phyloP scores from a whole-genome alignment of 2,113 vertebrate genomes.

The Podarcis cretensis region DNA sequence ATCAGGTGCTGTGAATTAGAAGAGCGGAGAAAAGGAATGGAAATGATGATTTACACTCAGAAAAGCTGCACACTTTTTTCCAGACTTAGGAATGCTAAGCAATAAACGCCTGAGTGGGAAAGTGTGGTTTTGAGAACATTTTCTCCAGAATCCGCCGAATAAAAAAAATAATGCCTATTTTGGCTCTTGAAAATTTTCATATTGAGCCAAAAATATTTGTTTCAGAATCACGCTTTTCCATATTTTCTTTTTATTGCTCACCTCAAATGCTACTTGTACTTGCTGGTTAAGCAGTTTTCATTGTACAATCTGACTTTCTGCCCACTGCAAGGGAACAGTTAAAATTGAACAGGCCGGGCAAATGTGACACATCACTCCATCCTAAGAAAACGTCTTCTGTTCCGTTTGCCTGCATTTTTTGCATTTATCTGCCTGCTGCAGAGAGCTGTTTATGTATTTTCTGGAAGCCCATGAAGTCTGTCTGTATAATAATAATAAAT shows the following conservation, averaged over 20 bases:
- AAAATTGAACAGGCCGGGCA: background rate
- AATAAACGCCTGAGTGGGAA: constrained; percentile 49
- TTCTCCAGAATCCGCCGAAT: constrained; percentile 48
- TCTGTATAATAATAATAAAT: background rate
- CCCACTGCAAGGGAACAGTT: background rate
- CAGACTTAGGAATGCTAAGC: constrained; percentile 55
- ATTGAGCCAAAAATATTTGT: constrained; percentile 41
- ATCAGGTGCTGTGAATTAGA: constrained; percentile 53
- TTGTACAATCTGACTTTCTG: constrained; percentile 6
- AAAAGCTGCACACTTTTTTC: constrained; percentile 52
- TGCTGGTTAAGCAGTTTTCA: background rate
- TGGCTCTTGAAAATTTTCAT: constrained; percentile 40
- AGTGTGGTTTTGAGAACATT: constrained; percentile 57
- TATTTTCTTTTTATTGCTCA: constrained; percentile 39
- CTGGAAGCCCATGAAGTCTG: background rate
- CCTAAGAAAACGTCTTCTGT: background rate
- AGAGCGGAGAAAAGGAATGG: background rate
- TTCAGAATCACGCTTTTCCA: background rate
- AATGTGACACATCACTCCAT: background rate
- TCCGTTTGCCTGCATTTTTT: background rate
- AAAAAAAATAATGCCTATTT: constrained; percentile 52
- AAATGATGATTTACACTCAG: constrained; percentile 59
- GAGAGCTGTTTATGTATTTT: constrained; percentile 34
- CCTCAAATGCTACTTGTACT: constrained; percentile 12
- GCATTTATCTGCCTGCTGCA: background rate